Conservation (phyloP, 2,113 vertebrate genomes). For the Lipotes vexillifer region DNA sequence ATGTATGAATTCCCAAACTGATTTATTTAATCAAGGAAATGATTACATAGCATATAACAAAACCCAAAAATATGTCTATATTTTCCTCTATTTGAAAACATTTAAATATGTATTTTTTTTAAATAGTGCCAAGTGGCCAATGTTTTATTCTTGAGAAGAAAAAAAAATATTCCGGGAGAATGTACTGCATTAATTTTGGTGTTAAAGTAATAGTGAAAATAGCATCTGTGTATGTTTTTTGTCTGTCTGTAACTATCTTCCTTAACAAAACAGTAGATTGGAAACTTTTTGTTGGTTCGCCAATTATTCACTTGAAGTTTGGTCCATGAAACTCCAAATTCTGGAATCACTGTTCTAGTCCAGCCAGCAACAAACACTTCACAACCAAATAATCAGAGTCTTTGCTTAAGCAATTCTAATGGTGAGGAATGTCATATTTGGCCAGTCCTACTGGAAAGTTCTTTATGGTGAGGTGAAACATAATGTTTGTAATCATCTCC, state of each 20-base stretch:
- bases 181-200: neutral
- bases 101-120: neutral
- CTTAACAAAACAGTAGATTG: neutral
- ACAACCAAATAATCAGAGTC: neutral
- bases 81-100: neutral
- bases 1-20: neutral
- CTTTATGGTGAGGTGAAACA: neutral
- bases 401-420: neutral
- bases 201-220: neutral
- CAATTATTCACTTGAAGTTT: neutral
- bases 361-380: neutral
- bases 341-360: neutral
- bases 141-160: neutral
- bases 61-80: neutral
- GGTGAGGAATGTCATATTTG: neutral
- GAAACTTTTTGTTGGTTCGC: neutral
- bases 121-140: neutral
- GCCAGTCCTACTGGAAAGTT: neutral
- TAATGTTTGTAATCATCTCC: neutral
- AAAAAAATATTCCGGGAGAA: neutral
- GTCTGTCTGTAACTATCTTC: neutral
- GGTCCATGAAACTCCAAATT: neutral
- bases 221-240: neutral
- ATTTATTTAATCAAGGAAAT: slow-evolving; percentile 6
- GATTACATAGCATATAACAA: neutral